Conservation (phyloP, 2,888 invertebrate species). For the Oscheius sp. region DNA sequence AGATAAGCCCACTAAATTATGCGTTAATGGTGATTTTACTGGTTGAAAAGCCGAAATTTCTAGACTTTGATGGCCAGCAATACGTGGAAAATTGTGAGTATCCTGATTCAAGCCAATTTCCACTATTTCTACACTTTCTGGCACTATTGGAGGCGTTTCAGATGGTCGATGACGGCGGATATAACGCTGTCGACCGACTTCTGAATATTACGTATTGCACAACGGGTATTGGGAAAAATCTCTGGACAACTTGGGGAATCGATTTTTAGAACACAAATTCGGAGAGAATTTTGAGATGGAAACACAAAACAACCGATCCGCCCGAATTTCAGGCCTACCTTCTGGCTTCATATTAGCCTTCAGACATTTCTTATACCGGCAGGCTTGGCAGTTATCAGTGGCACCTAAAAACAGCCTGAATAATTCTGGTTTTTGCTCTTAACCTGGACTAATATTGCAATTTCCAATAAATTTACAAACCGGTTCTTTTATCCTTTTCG, state of each 20-base stretch:
- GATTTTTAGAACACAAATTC: no score
- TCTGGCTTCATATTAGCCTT: constrained; percentile 20
- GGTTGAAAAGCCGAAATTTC: not conserved
- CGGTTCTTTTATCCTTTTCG: not conserved
- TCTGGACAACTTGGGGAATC: not conserved
- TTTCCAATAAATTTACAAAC: not conserved
- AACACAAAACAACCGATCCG: not conserved
- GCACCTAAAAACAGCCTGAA: not conserved
- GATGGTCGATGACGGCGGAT: not conserved
- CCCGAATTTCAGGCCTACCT: not conserved
- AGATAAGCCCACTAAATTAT: not conserved
- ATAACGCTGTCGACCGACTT: not conserved
- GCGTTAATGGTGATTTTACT: no score
- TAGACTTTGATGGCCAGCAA: not conserved
- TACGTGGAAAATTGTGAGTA: not conserved
- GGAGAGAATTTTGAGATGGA: no score
- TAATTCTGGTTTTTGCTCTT: no score
- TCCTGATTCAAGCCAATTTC: not conserved
- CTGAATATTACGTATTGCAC: not conserved
- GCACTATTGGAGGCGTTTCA: not conserved
- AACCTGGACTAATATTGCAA: not conserved
- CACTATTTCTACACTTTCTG: not conserved
- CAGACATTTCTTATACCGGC: constrained; percentile 4
- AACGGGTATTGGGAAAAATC: not conserved
- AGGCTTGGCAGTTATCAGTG: constrained; percentile 1